A percentile compares a stretch with the other conserved stretches of the same genome.
phyloP scores from a whole-genome alignment of 2,888 invertebrate genomes.

The Clivina fossor region DNA sequence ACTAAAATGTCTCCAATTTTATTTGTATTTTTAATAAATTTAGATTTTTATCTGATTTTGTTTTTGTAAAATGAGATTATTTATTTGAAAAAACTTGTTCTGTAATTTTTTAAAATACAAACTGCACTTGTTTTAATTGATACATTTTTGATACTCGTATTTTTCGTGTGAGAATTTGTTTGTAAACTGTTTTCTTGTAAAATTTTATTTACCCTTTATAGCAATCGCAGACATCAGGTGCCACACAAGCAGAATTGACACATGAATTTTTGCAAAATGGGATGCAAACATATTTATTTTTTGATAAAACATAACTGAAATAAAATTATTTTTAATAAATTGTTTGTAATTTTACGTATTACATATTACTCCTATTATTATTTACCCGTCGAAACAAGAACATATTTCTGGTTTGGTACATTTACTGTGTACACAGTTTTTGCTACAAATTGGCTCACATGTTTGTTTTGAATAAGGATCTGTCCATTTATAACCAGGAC shows the following conservation, averaged over 20 bases:
- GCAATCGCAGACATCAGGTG: slow-evolving; percentile 27
- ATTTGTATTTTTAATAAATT: neutral
- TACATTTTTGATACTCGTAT: too few species aligned
- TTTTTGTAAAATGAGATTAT: slow-evolving; percentile 4
- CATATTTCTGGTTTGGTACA: slow-evolving; percentile 38
- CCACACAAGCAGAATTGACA: slow-evolving; percentile 15
- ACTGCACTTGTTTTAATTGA: too few species aligned
- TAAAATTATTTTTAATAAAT: neutral
- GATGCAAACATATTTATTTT: slow-evolving; percentile 16
- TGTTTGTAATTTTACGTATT: neutral
- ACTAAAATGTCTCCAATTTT: too few species aligned
- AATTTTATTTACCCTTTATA: slow-evolving; percentile 27
- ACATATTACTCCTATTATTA: neutral
- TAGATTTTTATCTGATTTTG: slow-evolving; percentile 1
- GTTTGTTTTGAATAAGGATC: slow-evolving; percentile 12
- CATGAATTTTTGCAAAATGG: slow-evolving; percentile 2
- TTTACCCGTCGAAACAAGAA: slow-evolving; percentile 30
- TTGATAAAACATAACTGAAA: neutral
- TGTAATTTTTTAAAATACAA: neutral
- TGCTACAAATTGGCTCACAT: slow-evolving; percentile 37
- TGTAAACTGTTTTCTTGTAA: too few species aligned
- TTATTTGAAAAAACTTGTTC: neutral
- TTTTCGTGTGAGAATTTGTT: too few species aligned
- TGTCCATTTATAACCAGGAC: slow-evolving; percentile 13
- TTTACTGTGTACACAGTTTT: slow-evolving; percentile 34